Evolutionary conservation across 2,888 invertebrate species (phyloP).

Genomic region (Capitulum mitella): DNA sequence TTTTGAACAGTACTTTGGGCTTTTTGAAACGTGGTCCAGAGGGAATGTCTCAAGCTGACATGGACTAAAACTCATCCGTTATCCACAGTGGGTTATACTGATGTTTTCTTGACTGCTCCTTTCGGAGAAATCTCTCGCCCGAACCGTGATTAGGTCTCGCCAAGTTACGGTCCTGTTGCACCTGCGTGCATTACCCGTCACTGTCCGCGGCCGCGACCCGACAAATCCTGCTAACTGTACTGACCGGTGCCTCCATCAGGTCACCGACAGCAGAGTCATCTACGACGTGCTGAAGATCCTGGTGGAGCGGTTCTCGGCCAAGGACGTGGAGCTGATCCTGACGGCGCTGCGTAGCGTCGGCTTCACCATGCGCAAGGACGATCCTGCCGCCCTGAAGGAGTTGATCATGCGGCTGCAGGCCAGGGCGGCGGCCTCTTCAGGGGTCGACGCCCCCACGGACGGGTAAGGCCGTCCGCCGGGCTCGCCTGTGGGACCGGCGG

Average conservation of each 20-base stretch:
- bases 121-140: too few relatives aligned
- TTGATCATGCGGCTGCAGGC: slow-evolving; percentile 44
- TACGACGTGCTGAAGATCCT: slow-evolving; percentile 70
- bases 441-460: neutral
- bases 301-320: slow-evolving; percentile 58
- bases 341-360: slow-evolving; percentile 70
- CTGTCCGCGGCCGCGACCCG: too few relatives aligned
- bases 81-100: too few relatives aligned
- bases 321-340: slow-evolving; percentile 75
- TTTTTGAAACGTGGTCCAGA: too few relatives aligned
- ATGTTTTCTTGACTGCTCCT: too few relatives aligned
- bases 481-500: neutral
- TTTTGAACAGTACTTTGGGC: too few relatives aligned
- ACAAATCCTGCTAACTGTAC: too few relatives aligned
- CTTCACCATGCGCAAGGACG: slow-evolving; percentile 75
- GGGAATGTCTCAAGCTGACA: too few relatives aligned
- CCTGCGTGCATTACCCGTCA: too few relatives aligned
- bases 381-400: slow-evolving; percentile 70
- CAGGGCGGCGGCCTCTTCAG: slow-evolving; percentile 43
- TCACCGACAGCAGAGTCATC: slow-evolving; percentile 63
- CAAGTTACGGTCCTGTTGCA: too few relatives aligned
- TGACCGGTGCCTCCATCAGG: neutral
- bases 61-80: too few relatives aligned
- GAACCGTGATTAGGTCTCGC: too few relatives aligned
- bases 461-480: neutral